Evolutionary conservation across 2,113 vertebrate species (phyloP).

Genomic region (Crotalus helleri): DNA sequence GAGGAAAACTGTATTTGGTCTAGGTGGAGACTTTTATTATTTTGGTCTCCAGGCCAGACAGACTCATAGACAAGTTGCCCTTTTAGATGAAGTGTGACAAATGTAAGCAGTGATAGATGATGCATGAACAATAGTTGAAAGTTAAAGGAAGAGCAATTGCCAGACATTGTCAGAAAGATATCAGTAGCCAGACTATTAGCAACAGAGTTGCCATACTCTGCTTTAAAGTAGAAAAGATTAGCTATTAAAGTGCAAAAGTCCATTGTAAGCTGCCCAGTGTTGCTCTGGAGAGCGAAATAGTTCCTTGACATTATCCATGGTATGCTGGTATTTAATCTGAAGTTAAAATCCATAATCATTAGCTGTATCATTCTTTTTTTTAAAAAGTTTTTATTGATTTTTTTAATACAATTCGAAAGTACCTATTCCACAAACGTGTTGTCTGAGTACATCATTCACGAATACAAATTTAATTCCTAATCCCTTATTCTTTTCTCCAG

Average conservation of each 20-base stretch:
- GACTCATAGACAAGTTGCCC: not conserved
- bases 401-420: too few species aligned
- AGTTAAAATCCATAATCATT: not conserved
- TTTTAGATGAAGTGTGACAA: not conserved
- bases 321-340: not conserved
- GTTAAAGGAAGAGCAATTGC: not conserved
- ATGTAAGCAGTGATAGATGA: not conserved
- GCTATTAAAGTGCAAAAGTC: not conserved
- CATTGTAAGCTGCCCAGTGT: not conserved
- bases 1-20: not conserved
- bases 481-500: too few species aligned
- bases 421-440: too few species aligned
- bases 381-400: too few species aligned
- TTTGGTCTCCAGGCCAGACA: not conserved
- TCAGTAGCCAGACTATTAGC: not conserved
- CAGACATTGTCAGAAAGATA: not conserved
- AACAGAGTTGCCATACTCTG: not conserved
- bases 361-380: not conserved
- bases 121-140: rapidly evolving
- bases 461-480: too few species aligned
- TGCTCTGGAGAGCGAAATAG: not conserved
- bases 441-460: too few species aligned
- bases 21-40: not conserved
- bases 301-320: not conserved
- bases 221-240: not conserved